Base-by-base conservation (phyloP, 2,888 invertebrate genomes). In the Chloroclystis v-ata region DNA sequence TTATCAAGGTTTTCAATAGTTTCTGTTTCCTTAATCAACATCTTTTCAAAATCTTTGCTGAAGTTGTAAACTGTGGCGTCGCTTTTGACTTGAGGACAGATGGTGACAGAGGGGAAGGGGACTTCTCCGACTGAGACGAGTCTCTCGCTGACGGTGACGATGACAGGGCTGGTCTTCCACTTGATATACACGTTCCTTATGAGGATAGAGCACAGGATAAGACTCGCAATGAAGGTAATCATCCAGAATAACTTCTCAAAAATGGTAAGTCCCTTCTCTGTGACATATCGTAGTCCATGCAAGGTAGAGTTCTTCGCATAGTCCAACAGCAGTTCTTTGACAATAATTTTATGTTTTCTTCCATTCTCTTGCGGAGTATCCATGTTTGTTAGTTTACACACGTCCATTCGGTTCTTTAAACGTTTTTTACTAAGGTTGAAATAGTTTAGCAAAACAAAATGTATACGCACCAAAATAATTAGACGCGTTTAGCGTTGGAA, bases 91-190 rank as follows among this genome's bases (percentile, higher is more conserved):
- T 70, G 64, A 0, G 76, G 75, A 38, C 77, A 77, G 37, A 77
- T 71, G 7, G 74, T 72, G 37, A 11, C 8, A 24, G 7, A 49
- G 9, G n/a, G 77, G 50, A 76, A 77, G 2, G 75, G 77, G 0
- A 78, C 69, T 71, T 75, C 53, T 9, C 64, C 49, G 0, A 73
- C 78, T 0, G 70, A 59, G 0, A 75, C 55, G 8, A 71, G 55
- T 26, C 59, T 57, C 25, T 72, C 78, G 29, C 57, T 47, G 10
- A 37, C 46, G 20, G 46, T 43, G 7, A 43, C 51, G 20, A 49
- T 46, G 11, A 51, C 29, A 4, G 50, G 51, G 28, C 47, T 47
- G 4, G 41, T 41, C 14, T 10, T 43, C 43, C 49, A 54, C 41
- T 55, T 47, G 20, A 28, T 30, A 28, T 41, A 40, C 0, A 47